Evolutionary conservation across 1,140 invertebrate genomes (phyloP).

Genomic region (Rhopalosiphum maidis): DNA sequence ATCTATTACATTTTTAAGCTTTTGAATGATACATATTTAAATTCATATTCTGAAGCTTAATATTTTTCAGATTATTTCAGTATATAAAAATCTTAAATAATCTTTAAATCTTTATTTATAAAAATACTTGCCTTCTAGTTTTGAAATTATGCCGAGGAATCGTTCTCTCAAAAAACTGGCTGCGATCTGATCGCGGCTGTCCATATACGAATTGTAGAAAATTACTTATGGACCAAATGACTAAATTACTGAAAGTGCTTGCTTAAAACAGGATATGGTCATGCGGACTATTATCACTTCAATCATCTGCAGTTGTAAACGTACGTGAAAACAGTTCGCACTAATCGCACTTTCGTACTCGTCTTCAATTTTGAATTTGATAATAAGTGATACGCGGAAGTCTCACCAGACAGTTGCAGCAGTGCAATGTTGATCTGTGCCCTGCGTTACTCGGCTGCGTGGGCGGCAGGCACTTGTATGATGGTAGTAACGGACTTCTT

Average conservation of each 20-base stretch:
- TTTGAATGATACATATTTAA: no score
- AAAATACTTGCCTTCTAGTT: conserved; percentile 28
- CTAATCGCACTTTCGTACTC: neutral
- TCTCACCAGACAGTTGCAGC: no score
- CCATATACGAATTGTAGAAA: neutral
- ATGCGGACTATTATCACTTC: neutral
- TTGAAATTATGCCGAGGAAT: conserved; percentile 1
- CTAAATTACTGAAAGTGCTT: neutral
- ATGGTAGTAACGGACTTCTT: neutral
- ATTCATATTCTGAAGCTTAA: no score
- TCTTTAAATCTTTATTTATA: no score
- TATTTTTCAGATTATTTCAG: no score
- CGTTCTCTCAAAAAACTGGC: conserved; percentile 51
- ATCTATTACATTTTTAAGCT: no score
- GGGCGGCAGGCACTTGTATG: neutral
- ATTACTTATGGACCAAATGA: neutral
- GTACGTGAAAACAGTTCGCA: neutral
- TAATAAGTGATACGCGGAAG: neutral
- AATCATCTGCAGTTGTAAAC: neutral
- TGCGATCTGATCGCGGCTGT: neutral
- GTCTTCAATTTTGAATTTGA: neutral
- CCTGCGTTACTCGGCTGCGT: neutral
- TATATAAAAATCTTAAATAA: no score
- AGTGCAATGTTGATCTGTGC: neutral
- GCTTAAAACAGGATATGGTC: neutral